Conservation (phyloP, 1,140 invertebrate genomes). For the Probaryconus sp. region DNA sequence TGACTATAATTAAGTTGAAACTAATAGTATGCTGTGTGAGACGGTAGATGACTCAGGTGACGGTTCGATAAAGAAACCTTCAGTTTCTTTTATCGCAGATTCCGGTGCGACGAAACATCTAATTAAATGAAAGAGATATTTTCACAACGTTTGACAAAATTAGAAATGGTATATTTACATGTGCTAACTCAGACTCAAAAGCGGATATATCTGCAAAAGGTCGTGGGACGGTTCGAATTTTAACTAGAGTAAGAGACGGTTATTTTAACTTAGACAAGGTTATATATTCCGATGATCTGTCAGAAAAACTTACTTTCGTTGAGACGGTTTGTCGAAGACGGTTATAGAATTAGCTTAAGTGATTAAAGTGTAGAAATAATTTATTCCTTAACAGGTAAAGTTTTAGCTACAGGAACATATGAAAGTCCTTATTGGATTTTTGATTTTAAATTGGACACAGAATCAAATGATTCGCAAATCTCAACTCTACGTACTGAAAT, state of each 20-base stretch:
- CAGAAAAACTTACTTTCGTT: conserved; percentile 42
- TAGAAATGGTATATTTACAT: conserved; percentile 17
- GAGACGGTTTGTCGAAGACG: conserved; percentile 31
- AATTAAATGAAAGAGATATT: conserved; percentile 37
- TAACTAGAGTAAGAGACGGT: background rate
- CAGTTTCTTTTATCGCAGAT: conserved; percentile 43
- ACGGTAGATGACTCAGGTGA: background rate
- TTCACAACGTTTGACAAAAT: conserved; percentile 34
- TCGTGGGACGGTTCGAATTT: conserved; percentile 22
- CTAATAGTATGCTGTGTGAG: conserved; percentile 1
- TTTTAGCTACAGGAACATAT: too few species aligned
- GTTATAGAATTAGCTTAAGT: conserved; percentile 28
- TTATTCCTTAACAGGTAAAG: too few species aligned
- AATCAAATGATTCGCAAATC: too few species aligned
- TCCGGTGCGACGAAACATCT: conserved; percentile 55
- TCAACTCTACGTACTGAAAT: too few species aligned
- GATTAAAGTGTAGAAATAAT: conserved; percentile 28
- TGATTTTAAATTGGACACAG: too few species aligned
- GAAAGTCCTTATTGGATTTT: too few species aligned
- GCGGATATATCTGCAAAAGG: conserved; percentile 43
- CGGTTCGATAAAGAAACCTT: conserved; percentile 1
- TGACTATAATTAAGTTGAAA: background rate
- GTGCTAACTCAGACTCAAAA: conserved; percentile 42
- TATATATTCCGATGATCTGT: conserved; percentile 24
- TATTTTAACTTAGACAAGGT: background rate